Percentiles rank a stretch among this genome's conserved stretches.
Conservation (phyloP, 2,888 invertebrate genomes). For the Mythimna loreyi region DNA sequence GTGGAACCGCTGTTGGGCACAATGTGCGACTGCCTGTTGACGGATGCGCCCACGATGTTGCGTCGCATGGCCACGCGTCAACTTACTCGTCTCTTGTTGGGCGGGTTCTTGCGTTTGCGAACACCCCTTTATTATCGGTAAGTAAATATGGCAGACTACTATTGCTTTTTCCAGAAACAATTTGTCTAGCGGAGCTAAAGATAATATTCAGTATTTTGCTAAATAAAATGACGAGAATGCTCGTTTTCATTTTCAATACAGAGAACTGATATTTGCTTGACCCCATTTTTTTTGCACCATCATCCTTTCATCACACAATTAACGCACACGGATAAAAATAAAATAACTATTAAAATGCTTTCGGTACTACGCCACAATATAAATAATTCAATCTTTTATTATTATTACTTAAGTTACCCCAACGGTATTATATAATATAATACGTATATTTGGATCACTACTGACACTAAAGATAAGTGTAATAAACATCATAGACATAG, state of each 20-base stretch:
- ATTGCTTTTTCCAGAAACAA: not conserved
- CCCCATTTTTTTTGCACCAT: not conserved
- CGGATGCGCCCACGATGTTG: conserved; percentile 86
- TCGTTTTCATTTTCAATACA: not conserved
- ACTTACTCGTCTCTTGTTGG: conserved; percentile 93
- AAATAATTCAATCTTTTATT: too few species aligned
- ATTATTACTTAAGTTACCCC: too few species aligned
- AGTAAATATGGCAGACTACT: not conserved
- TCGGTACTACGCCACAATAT: not conserved
- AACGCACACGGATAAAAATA: conserved; percentile 2
- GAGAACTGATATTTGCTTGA: not conserved
- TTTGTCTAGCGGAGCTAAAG: not conserved
- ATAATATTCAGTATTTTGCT: too few species aligned
- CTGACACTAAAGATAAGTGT: not conserved
- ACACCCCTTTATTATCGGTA: conserved; percentile 92
- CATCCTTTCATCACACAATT: too few species aligned
- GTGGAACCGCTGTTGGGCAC: conserved; percentile 92
- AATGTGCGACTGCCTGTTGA: conserved; percentile 92
- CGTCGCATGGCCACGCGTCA: conserved; percentile 92
- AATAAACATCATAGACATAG: too few species aligned
- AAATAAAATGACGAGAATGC: conserved; percentile 9
- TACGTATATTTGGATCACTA: too few species aligned
- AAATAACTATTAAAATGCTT: not conserved
- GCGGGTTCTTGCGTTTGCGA: conserved; percentile 93
- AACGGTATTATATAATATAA: too few species aligned